Percentiles rank a stretch among this genome's conserved stretches.
These are phyloP conservation scores for Hanleya hanleyi DNA, from an alignment of 2,888 invertebrate genomes.

Conservation along the genomic window DNA sequence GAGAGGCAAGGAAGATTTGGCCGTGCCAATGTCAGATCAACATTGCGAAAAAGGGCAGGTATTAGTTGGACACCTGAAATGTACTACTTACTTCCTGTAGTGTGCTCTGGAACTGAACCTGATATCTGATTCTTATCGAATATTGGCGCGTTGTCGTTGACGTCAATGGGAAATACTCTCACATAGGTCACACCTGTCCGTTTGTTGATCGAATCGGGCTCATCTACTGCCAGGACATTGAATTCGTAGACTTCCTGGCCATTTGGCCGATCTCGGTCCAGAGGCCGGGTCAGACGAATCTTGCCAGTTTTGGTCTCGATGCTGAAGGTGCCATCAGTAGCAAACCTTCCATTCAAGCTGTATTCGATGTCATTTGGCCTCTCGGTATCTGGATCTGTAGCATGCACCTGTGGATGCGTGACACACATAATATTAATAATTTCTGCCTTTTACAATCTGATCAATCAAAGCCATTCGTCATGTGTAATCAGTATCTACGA, in stretches of 20 bases:
- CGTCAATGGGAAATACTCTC: constrained; percentile 96
- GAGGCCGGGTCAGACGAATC: constrained; percentile 91
- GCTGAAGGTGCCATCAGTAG: constrained; percentile 80
- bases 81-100: constrained; percentile 84
- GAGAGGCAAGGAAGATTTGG: no score
- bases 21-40: no score
- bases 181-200: constrained; percentile 97
- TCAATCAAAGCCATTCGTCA: no score
- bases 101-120: constrained; percentile 91
- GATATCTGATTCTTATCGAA: constrained; percentile 76
- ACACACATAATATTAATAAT: no score
- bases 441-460: no score
- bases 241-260: constrained; percentile 81
- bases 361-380: constrained; percentile 91
- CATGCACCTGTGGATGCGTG: constrained; percentile 90
- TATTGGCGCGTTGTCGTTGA: constrained; percentile 98
- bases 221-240: constrained; percentile 71
- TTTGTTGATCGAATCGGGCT: constrained; percentile 52
- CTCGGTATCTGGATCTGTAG: constrained; percentile 95
- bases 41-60: no score
- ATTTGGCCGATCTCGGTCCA: constrained; percentile 96
- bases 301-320: constrained; percentile 96
- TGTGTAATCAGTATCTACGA: no score
- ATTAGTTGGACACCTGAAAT: no score
- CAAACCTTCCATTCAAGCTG: constrained; percentile 36